Conservation (phyloP, 1,140 invertebrate genomes). For the Lutraria rhynchaena region DNA sequence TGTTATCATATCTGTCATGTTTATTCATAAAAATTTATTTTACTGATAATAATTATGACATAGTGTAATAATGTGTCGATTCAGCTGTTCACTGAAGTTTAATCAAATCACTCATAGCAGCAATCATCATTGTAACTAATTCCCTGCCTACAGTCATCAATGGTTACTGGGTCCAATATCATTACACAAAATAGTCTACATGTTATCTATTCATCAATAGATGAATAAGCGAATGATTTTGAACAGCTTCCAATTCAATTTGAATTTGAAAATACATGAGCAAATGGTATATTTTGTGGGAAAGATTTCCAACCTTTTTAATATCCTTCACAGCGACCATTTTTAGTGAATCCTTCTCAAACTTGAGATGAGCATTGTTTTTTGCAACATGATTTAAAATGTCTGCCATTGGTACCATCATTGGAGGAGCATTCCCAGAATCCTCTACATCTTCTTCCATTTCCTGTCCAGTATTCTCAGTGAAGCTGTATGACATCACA, state of each 20-base stretch:
- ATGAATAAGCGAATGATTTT: too few relatives aligned
- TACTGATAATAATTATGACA: too few relatives aligned
- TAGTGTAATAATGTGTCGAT: too few relatives aligned
- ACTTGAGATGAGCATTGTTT: slow-evolving; percentile 81
- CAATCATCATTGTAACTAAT: neutral
- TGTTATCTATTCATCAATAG: too few relatives aligned
- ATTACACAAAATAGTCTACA: too few relatives aligned
- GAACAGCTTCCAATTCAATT: too few relatives aligned
- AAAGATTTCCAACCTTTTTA: slow-evolving; percentile 73
- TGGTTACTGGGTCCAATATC: neutral
- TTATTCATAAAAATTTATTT: too few relatives aligned
- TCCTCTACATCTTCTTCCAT: slow-evolving; percentile 65
- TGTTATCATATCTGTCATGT: too few relatives aligned
- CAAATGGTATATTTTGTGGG: too few relatives aligned
- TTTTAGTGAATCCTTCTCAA: slow-evolving; percentile 78
- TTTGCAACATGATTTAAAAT: slow-evolving; percentile 82
- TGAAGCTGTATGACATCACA: slow-evolving; percentile 83
- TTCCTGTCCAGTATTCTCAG: slow-evolving; percentile 75
- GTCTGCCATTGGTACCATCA: slow-evolving; percentile 83
- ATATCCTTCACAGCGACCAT: slow-evolving; percentile 80
- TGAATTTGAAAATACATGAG: too few relatives aligned
- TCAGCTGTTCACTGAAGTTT: too few relatives aligned
- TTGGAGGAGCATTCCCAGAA: slow-evolving; percentile 69
- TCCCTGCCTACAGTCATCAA: neutral
- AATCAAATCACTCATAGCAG: too few relatives aligned